Evolutionary conservation across 2,113 vertebrate species (phyloP).

Genomic region (Equus przewalskii): DNA sequence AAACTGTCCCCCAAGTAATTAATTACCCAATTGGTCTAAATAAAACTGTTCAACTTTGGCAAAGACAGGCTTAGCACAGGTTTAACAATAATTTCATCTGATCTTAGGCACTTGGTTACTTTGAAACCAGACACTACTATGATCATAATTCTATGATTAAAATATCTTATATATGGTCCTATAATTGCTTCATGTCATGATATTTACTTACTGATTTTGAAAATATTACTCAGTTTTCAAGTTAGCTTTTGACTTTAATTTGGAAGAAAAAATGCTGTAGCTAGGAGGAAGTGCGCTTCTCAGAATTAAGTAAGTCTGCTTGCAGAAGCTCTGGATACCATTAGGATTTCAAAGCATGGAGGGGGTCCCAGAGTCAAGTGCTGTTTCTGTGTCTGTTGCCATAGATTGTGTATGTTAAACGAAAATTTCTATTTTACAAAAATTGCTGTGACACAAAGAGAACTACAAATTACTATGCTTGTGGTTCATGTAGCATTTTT

Average conservation of each 20-base stretch:
- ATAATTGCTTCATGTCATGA: constrained; percentile 4
- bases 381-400: neutral
- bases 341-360: constrained; percentile 21
- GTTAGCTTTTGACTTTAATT: constrained; percentile 67
- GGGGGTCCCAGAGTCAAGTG: constrained; percentile 36
- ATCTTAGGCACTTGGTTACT: constrained; percentile 57
- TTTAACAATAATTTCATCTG: neutral
- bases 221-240: constrained; percentile 73
- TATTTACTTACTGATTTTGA: constrained; percentile 63
- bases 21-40: constrained; percentile 44
- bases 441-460: neutral
- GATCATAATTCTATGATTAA: constrained; percentile 22
- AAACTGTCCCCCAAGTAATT: neutral
- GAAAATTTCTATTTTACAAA: constrained; percentile 47
- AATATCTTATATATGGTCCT: constrained; percentile 2
- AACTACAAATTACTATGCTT: neutral
- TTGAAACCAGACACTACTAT: constrained; percentile 27
- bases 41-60: constrained; percentile 19
- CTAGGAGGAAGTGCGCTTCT: constrained; percentile 16
- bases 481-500: constrained; percentile 12
- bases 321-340: neutral
- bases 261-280: neutral
- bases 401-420: neutral
- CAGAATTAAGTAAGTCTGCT: constrained; percentile 45
- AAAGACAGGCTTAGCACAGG: constrained; percentile 13